These are phyloP conservation scores for sheep (Ovis aries) DNA, from an alignment of 2,113 vertebrate species.

Conservation along the genomic window DNA sequence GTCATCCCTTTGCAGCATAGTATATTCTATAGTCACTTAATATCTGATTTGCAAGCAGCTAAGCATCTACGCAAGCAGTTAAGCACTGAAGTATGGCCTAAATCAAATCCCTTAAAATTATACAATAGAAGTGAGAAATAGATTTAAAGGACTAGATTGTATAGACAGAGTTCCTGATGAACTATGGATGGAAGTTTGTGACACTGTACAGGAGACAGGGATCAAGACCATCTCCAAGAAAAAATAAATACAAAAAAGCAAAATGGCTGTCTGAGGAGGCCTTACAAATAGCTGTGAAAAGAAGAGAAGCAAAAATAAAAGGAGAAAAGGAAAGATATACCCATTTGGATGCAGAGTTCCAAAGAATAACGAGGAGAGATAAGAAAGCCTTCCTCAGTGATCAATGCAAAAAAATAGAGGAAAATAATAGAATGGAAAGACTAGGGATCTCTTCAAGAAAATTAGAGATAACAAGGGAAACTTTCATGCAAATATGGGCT, in stretches of 20 bases:
- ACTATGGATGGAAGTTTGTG: background rate
- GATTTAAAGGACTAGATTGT: background rate
- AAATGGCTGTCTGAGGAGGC: background rate
- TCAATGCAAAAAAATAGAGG: background rate
- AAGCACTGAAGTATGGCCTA: background rate
- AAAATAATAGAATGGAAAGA: background rate
- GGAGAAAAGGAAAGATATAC: background rate
- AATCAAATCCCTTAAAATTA: background rate
- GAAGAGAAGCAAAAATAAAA: background rate
- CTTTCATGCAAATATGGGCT: background rate
- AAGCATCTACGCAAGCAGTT: background rate
- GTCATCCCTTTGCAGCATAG: accelerated
- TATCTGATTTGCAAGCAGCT: slow-evolving; percentile 17
- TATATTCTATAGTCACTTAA: slow-evolving; percentile 39
- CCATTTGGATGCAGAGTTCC: background rate
- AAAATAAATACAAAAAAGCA: background rate
- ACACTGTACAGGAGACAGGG: background rate
- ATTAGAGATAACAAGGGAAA: background rate
- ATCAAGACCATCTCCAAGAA: background rate
- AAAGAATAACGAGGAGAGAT: background rate
- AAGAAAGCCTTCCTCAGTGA: background rate
- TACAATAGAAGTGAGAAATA: background rate
- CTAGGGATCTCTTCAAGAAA: background rate
- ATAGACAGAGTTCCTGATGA: background rate
- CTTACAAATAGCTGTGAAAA: background rate